These are phyloP conservation scores for Drosophila siamana DNA, from an alignment of 2,888 invertebrate genomes.

Conservation along the genomic window DNA sequence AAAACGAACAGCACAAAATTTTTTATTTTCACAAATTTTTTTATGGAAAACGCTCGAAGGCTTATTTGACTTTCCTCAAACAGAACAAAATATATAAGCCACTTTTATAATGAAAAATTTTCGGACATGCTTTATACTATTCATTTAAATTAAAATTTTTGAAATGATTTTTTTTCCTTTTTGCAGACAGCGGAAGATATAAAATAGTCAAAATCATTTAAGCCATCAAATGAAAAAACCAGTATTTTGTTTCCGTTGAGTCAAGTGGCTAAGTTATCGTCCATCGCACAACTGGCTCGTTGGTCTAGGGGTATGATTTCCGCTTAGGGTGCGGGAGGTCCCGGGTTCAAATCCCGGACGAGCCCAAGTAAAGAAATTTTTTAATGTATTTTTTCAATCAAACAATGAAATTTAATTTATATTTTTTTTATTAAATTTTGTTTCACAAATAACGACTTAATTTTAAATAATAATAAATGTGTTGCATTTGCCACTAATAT, in stretches of 20 bases:
- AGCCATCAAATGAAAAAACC: slow-evolving; percentile 4
- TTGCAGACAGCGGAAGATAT: neutral
- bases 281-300: slow-evolving; percentile 70
- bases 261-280: slow-evolving; percentile 13
- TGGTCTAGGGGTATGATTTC: slow-evolving; percentile 86
- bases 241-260: neutral
- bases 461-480: slow-evolving; percentile 72
- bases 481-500: slow-evolving; percentile 51
- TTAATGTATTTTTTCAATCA: slow-evolving; percentile 36
- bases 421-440: slow-evolving; percentile 62
- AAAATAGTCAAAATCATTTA: neutral
- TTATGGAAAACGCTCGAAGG: too few relatives aligned
- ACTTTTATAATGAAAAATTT: neutral
- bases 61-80: too few relatives aligned
- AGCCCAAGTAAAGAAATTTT: slow-evolving; percentile 68
- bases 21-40: too few relatives aligned
- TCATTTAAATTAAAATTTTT: neutral
- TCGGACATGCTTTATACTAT: neutral
- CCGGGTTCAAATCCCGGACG: slow-evolving; percentile 86
- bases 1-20: too few relatives aligned
- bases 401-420: slow-evolving; percentile 59
- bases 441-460: slow-evolving; percentile 78
- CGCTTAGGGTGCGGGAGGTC: slow-evolving; percentile 86
- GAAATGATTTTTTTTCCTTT: neutral
- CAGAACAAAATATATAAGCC: accelerated